Conservation (phyloP, 2,888 invertebrate genomes). For the Torymus aiolomorphi region DNA sequence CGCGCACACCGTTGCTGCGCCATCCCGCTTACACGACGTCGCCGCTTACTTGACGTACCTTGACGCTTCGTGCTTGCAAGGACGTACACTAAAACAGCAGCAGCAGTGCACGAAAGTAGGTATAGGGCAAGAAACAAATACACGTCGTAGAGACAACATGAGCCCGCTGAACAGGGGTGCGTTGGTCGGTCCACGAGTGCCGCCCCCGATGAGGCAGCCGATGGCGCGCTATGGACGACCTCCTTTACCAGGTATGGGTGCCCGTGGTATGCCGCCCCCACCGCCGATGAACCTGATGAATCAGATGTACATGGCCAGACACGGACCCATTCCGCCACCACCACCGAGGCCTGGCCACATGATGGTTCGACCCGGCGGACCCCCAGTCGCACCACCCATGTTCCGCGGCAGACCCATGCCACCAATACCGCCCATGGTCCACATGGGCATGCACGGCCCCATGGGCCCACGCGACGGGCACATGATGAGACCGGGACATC, state of each 20-base stretch:
- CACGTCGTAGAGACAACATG: slow-evolving; percentile 59
- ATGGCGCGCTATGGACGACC: too few species aligned
- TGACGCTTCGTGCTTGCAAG: too few species aligned
- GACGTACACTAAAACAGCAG: too few species aligned
- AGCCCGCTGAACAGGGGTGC: slow-evolving; percentile 71
- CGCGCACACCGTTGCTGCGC: too few species aligned
- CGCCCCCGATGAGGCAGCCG: too few species aligned
- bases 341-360: slow-evolving; percentile 60
- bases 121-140: too few species aligned
- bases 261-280: slow-evolving; percentile 59
- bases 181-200: slow-evolving; percentile 60
- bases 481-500: slow-evolving; percentile 63
- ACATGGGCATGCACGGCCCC: slow-evolving; percentile 16
- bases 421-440: slow-evolving; percentile 56
- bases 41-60: too few species aligned
- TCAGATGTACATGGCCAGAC: slow-evolving; percentile 58
- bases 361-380: slow-evolving; percentile 51
- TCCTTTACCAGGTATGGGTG: background rate
- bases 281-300: slow-evolving; percentile 49
- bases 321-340: slow-evolving; percentile 59
- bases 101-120: too few species aligned
- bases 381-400: slow-evolving; percentile 9
- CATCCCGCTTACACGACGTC: too few species aligned
- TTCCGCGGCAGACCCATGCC: slow-evolving; percentile 20
- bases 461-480: slow-evolving; percentile 59